Evolutionary conservation across 2,113 vertebrate species (phyloP).

Genomic region (Micronisus gabar): DNA sequence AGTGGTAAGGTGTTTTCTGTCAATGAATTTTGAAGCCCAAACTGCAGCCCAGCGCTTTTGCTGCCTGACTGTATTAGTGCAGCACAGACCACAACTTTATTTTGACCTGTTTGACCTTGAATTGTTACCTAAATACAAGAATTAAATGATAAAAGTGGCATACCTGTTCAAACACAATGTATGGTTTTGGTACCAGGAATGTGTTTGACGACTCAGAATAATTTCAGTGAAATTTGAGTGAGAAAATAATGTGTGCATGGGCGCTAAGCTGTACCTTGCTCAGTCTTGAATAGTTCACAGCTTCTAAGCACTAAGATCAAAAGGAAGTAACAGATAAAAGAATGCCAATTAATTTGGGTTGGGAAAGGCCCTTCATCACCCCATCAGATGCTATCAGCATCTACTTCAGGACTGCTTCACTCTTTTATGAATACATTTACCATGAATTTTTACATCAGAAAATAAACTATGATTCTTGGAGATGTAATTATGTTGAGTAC

Average conservation of each 20-base stretch:
- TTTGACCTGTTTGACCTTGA: background rate
- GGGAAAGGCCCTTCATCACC: background rate
- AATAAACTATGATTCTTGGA: background rate
- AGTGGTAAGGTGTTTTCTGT: background rate
- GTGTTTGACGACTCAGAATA: background rate
- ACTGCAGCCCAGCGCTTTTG: background rate
- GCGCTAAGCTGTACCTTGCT: background rate
- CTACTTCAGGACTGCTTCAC: background rate
- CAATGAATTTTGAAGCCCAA: background rate
- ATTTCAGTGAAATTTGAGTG: background rate
- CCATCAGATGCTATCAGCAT: background rate
- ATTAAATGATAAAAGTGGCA: background rate
- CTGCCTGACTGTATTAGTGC: background rate
- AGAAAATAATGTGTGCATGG: background rate
- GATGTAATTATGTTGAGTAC: background rate
- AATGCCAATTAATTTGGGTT: background rate
- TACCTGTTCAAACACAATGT: background rate
- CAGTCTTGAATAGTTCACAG: background rate
- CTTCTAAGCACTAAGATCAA: background rate
- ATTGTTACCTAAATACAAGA: background rate
- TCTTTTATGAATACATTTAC: background rate
- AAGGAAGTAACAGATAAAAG: background rate
- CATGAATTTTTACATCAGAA: background rate
- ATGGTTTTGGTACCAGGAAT: background rate
- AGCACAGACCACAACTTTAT: background rate